Base-by-base conservation (phyloP, 2,113 vertebrate genomes). In the Uria lomvia region DNA sequence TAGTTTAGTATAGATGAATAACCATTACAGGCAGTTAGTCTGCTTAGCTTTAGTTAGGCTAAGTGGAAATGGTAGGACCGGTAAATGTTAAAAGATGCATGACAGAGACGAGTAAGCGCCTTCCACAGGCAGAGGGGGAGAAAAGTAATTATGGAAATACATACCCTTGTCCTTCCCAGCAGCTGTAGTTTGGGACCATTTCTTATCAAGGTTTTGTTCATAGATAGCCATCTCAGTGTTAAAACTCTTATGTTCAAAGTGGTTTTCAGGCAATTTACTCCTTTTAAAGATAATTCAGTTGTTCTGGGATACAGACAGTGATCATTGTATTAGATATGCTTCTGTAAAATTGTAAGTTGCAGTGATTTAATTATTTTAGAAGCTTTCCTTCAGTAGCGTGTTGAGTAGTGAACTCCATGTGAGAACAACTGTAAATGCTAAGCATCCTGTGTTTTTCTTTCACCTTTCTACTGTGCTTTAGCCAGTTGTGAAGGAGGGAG, bases 401-500 rank as follows among this genome's bases (percentile, higher is more conserved):
- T 71, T 58, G 36, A 65, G 21, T 21, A 47, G 14, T 47, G 29
- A 75, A 82, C 63, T 72, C 24, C 26, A 8, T 79, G 1, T 53
- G 72, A 84, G 23, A 73, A 74, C 24, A 77, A 17, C 32, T 62
- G 38, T 62, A 84, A 93, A 47, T 65, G 43, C 68, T 78, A 19
- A 94, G 30, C 30, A 30, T 75, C 36, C 36, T 65, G n/a, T 93
- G 36, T 27, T 82, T 86, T n/a, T 81, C 53, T 73, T 79, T 81
- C 9, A 34, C 58, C 52, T 76, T 73, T 81, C 34, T 93, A 78
- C 77, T 88, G 60, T 89, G 85, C 68, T 95, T 95, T 68, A 99
- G 99, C 98, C 99, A 27, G 94, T 98, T 67, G 94, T 98, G 75
- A 99, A 99, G 34, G 98, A 99, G 8, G 97, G 96, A 38, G 98